phyloP scores from a whole-genome alignment of 1,140 invertebrate genomes.

The Gryon sp. region DNA sequence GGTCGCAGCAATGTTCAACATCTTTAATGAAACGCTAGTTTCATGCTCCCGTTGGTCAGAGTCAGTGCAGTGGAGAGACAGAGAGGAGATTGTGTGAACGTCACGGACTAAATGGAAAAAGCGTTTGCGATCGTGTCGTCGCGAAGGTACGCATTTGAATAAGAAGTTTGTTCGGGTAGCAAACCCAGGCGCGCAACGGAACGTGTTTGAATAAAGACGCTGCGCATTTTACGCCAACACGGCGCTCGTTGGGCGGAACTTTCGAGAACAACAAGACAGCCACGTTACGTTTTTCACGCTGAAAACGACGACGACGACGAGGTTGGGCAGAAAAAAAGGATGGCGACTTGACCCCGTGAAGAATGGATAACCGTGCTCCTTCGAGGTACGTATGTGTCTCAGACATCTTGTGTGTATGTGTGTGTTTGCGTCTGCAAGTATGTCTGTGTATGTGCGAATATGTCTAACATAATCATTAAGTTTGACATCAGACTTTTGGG shows the following conservation, averaged over 20 bases:
- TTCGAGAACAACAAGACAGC: conserved; percentile 9
- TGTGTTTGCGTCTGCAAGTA: too few relatives aligned
- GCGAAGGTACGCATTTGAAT: not conserved
- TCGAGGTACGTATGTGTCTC: conserved; percentile 65
- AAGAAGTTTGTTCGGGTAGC: conserved; percentile 2
- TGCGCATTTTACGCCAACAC: conserved; percentile 2
- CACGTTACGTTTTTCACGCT: conserved; percentile 17
- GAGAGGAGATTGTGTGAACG: conserved; percentile 47
- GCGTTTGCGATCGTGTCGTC: conserved; percentile 12
- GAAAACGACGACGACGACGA: conserved; percentile 27
- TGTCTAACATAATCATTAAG: too few relatives aligned
- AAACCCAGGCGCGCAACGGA: too few relatives aligned
- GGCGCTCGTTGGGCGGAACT: not conserved
- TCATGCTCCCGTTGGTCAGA: too few relatives aligned
- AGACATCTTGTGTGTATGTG: not conserved
- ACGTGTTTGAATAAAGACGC: conserved; percentile 4
- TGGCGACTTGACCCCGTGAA: conserved; percentile 75
- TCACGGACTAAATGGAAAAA: conserved; percentile 58
- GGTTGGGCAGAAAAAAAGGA: conserved; percentile 63
- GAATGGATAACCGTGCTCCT: conserved; percentile 73
- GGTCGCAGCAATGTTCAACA: too few relatives aligned
- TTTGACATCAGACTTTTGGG: too few relatives aligned
- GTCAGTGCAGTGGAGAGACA: conserved; percentile 1
- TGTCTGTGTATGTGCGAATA: too few relatives aligned
- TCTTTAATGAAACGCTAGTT: too few relatives aligned